Base-by-base conservation (phyloP, 2,888 invertebrate species). In the Azorinus chamasolen region DNA sequence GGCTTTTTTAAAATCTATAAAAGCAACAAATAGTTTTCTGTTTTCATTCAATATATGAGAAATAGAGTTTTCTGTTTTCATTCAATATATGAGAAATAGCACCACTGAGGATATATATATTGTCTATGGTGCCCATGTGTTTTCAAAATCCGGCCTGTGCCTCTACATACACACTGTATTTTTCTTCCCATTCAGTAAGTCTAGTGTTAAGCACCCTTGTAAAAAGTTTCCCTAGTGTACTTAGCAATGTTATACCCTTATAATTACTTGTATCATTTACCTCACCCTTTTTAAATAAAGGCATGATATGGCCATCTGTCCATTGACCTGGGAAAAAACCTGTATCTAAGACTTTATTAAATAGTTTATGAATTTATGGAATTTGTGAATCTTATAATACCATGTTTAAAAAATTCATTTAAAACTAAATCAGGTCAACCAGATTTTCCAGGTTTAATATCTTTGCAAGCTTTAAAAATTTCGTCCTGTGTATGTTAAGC, bases 371-470 rank as follows among this genome's bases (percentile, higher is more conserved):
- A 39, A 62, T 32, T 14, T 51, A 62, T 27, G 2, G 10, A 10
- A 39, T 12, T 25, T 18, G 46, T 24, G 18, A 3, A 18, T 61
- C 61, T 25, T n/a, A n/a, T n/a, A n/a, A 32, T 27, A 37, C 61
- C 61, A 46, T 61, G 14, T 48, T 27, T 58, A 14, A 58, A 58
- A 48, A 61, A 46, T 48, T 37, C 61, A 37, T 61, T 61, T 50
- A 61, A 37, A 48, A 50, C 12, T 37, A 48, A n/a, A n/a, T 61
- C 61, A 12, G 32, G 50, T 2, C 61, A 48, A 1, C 37, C 22
- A 14, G 25, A 32, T n/a, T 20, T 58, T 16, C 43, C 16, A 39
- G 12, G 12, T 24, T n/a, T 37, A 20, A 58, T 41, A 14, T 58
- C 41, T 24, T 41, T 58, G 1, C 39, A 20, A 14, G 58, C 43